Percentiles rank a stretch among this genome's conserved stretches.
phyloP scores from a whole-genome alignment of 2,797 vertebrate species.

The Spea hammondii region DNA sequence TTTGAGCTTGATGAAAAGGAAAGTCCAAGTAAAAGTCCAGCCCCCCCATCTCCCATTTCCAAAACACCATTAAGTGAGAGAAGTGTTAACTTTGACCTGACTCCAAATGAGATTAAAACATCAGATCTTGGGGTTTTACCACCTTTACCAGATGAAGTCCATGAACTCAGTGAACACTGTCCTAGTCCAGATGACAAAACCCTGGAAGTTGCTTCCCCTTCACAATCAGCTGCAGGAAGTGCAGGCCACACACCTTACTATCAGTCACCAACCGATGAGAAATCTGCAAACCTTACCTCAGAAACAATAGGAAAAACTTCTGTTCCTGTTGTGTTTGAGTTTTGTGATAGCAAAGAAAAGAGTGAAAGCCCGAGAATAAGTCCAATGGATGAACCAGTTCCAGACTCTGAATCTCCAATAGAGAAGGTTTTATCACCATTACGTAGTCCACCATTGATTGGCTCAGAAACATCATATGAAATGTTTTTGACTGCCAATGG shows the following conservation, averaged over 20 bases:
- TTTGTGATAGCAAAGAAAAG: constrained; percentile 84
- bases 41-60: constrained; percentile 74
- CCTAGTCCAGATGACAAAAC: constrained; percentile 89
- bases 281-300: constrained; percentile 70
- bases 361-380: constrained; percentile 73
- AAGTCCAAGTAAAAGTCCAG: constrained; percentile 63
- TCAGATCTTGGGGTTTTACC: constrained; percentile 73
- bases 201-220: constrained; percentile 83
- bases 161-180: constrained; percentile 65
- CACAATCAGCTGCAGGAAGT: constrained; percentile 82
- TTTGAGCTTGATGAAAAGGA: constrained; percentile 60
- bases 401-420: constrained; percentile 72
- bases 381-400: constrained; percentile 83
- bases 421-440: constrained; percentile 75
- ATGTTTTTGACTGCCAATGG: constrained; percentile 66
- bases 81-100: constrained; percentile 79
- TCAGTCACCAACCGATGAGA: constrained; percentile 94
- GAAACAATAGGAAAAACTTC: constrained; percentile 57
- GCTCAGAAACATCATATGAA: constrained; percentile 70
- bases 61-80: constrained; percentile 85
- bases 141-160: constrained; percentile 61
- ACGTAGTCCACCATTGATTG: constrained; percentile 73
- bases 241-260: constrained; percentile 96
- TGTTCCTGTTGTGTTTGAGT: constrained; percentile 83
- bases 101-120: constrained; percentile 75